These are phyloP conservation scores for Hippocampus guttulatus DNA, from an alignment of 2,113 vertebrate genomes.

Conservation along the genomic window DNA sequence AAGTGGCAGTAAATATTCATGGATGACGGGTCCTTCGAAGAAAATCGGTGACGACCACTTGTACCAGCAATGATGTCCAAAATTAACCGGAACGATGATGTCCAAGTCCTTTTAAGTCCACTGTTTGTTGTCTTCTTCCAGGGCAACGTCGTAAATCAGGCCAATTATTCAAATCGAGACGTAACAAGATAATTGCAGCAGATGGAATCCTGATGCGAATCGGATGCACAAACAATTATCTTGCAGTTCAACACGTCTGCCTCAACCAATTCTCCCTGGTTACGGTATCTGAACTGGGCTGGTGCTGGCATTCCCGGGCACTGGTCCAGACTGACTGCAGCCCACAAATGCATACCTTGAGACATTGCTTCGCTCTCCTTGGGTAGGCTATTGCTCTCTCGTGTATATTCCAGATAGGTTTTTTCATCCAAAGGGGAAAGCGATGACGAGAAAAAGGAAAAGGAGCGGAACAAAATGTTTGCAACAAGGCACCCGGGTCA, in stretches of 20 bases:
- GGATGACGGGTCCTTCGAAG: slow-evolving; percentile 46
- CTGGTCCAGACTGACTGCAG: slow-evolving; percentile 45
- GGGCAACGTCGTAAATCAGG: slow-evolving; percentile 59
- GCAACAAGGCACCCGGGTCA: slow-evolving; percentile 47
- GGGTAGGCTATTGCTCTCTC: slow-evolving; percentile 33
- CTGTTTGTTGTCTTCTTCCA: slow-evolving; percentile 35
- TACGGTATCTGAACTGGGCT: slow-evolving; percentile 37
- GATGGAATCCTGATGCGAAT: slow-evolving; percentile 40
- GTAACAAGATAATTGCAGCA: slow-evolving; percentile 41
- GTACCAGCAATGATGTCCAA: slow-evolving; percentile 21
- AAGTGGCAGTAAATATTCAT: slow-evolving; percentile 16
- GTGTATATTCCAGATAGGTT: slow-evolving; percentile 14
- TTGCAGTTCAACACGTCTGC: slow-evolving; percentile 31
- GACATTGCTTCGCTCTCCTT: slow-evolving; percentile 52
- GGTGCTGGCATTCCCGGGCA: slow-evolving; percentile 63
- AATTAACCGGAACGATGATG: no score
- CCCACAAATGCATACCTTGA: slow-evolving; percentile 53
- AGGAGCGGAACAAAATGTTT: slow-evolving; percentile 29
- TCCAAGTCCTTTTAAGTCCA: neutral
- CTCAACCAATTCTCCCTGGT: slow-evolving; percentile 40
- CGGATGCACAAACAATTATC: slow-evolving; percentile 32
- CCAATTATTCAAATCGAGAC: slow-evolving; percentile 51
- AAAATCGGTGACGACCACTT: slow-evolving; percentile 10
- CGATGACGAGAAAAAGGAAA: slow-evolving; percentile 39
- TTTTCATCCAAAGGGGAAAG: slow-evolving; percentile 29